phyloP scores from a whole-genome alignment of 2,797 vertebrate genomes.

The Trachurus trachurus region DNA sequence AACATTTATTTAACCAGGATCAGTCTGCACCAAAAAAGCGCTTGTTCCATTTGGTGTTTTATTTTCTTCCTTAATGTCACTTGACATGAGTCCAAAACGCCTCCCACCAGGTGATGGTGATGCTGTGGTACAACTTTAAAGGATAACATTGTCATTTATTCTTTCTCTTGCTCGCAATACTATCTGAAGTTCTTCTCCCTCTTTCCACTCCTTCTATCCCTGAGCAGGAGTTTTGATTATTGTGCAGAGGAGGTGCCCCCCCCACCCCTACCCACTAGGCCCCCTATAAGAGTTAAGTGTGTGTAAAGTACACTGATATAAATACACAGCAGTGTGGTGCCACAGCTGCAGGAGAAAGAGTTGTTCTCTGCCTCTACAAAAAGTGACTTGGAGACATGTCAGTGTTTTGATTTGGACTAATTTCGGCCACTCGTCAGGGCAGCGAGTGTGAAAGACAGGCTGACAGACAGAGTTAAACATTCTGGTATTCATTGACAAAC shows the following conservation, averaged over 20 bases:
- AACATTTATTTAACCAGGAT: too few species aligned
- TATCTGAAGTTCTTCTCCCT: not conserved
- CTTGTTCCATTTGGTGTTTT: not conserved
- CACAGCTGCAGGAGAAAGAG: constrained; percentile 38
- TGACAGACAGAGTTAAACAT: constrained; percentile 66
- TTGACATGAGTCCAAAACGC: not conserved
- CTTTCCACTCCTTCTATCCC: too few species aligned
- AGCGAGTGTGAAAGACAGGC: constrained; percentile 65
- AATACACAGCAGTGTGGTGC: constrained; percentile 9
- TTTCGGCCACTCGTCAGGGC: constrained; percentile 61
- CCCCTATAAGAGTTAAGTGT: too few species aligned
- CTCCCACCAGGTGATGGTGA: not conserved
- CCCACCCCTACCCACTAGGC: too few species aligned
- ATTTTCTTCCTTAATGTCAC: not conserved
- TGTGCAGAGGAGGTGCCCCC: too few species aligned
- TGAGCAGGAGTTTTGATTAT: too few species aligned
- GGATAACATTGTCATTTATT: not conserved
- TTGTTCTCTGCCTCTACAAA: constrained; percentile 15
- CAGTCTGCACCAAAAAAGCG: too few species aligned
- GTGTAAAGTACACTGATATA: constrained; percentile 2
- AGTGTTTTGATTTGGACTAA: constrained; percentile 69
- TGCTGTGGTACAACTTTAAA: not conserved
- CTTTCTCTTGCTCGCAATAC: not conserved
- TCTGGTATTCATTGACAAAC: constrained; percentile 51
- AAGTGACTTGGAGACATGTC: constrained; percentile 27